phyloP scores from a whole-genome alignment of 2,888 invertebrate species.

The Drosophila mercatorum region DNA sequence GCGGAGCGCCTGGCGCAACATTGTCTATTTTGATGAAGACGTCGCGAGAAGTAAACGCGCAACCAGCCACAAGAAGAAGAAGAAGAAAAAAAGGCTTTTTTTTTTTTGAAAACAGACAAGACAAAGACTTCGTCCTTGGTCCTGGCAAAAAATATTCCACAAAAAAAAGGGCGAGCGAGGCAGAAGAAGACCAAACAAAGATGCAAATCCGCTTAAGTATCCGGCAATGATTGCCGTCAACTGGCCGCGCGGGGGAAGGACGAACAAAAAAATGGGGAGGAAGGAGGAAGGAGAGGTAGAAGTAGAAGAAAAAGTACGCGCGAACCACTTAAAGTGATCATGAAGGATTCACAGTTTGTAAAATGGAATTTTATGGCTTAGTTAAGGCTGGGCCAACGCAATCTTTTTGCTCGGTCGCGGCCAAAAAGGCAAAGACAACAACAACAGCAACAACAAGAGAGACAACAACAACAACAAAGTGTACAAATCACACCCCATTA shows the following conservation, averaged over 20 bases:
- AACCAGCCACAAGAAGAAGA: constrained; percentile 31
- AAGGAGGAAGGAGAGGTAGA: not conserved
- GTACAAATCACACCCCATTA: constrained; percentile 83
- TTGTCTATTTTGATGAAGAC: constrained; percentile 72
- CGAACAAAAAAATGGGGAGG: not conserved
- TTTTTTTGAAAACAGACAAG: constrained; percentile 60
- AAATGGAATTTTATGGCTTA: constrained; percentile 83
- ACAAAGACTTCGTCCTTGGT: constrained; percentile 28
- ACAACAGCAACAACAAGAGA: constrained; percentile 28
- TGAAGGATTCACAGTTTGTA: constrained; percentile 84
- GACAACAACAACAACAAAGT: constrained; percentile 45
- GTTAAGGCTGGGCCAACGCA: constrained; percentile 43
- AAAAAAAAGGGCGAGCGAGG: not conserved
- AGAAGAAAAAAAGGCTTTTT: constrained; percentile 16
- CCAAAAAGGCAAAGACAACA: constrained; percentile 46
- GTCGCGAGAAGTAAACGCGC: constrained; percentile 51
- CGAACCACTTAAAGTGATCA: constrained; percentile 83
- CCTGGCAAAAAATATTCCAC: not conserved
- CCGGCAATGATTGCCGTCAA: constrained; percentile 77
- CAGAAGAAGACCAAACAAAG: constrained; percentile 54
- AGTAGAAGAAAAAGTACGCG: constrained; percentile 54
- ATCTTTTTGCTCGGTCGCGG: constrained; percentile 35
- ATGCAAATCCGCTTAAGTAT: constrained; percentile 83
- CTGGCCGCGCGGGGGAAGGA: constrained; percentile 17
- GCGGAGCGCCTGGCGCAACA: constrained; percentile 33